Evolutionary conservation across 2,113 vertebrate genomes (phyloP), one percentile per base, ranked within the genome.

Genomic region (Herpetotheres cachinnans): DNA sequence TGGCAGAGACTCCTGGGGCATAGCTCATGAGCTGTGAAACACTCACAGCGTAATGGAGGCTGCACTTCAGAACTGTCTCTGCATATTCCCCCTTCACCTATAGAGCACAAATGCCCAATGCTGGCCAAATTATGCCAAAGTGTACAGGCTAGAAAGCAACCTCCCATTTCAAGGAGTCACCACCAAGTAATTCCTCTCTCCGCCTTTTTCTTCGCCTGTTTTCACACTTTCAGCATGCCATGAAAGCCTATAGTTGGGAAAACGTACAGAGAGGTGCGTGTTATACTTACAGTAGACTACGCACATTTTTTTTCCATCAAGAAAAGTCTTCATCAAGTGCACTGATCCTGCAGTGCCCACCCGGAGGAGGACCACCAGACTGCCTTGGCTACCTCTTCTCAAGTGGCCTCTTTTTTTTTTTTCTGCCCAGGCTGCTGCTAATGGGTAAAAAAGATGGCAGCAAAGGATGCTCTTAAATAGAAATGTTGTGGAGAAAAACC

Each of bases 321-420:
- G 27, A 40, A 18, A 59, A 81, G 88, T 14, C 29, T 61, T 59
- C 19, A 38, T 3, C 15, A 32, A 62, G 42, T 8, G 27, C 58
- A 27, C 18, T 42, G 46, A 66, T 17, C 52, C 67, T 46, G n/a
- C 78, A 55, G 67, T 10, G 44, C 32, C 40, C 38, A 34, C 18
- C 36, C 7, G 18, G 40, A 65, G 14, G 44, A 36, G 25, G 15
- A 54, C 7, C 0, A 2, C 9, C 11, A 1, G 24, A n/a, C 27
- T 18, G 56, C 54, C 54, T 55, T 58, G 32, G 24, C 34, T 22
- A 6, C 12, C 25, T 61, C 34, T 46, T 67, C 59, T 38, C 69
- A 46, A 76, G 50, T 8, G 36, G 56, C 62, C 34, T 80, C 46
- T 4, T 10, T 11, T 70, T 59, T 49, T 66, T 69, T 65, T 76